Evolutionary conservation across 2,888 invertebrate species (phyloP).

Genomic region (Steinernema carpocapsae): DNA sequence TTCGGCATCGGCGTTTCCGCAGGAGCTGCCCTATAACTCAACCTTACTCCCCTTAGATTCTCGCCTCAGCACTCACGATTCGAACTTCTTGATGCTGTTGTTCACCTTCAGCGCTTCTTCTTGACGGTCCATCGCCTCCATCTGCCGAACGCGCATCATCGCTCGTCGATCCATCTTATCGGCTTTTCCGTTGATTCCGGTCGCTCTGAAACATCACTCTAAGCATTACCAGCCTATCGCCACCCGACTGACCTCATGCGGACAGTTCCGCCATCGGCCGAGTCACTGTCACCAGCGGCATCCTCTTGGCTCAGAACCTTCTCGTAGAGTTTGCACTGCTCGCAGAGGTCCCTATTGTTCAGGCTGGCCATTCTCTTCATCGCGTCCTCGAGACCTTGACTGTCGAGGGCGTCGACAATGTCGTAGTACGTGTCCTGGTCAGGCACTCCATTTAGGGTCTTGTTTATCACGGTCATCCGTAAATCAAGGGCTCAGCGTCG

Average conservation of each 20-base stretch:
- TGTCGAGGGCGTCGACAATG: slow-evolving; percentile 91
- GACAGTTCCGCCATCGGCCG: slow-evolving; percentile 47
- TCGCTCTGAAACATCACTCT: slow-evolving; percentile 39
- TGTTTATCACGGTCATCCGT: slow-evolving; percentile 91
- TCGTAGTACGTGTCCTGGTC: slow-evolving; percentile 88
- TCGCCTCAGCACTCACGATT: not conserved
- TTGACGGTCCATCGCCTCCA: slow-evolving; percentile 50
- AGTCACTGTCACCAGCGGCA: slow-evolving; percentile 58
- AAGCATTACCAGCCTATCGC: not conserved
- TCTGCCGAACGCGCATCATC: slow-evolving; percentile 52
- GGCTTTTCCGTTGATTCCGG: slow-evolving; percentile 45
- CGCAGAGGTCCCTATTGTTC: slow-evolving; percentile 59
- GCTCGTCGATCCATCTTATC: slow-evolving; percentile 47
- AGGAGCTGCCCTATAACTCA: not conserved
- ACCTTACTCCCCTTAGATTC: not conserved
- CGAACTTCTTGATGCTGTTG: slow-evolving; percentile 35
- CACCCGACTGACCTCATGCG: slow-evolving; percentile 52
- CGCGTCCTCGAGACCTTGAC: slow-evolving; percentile 74
- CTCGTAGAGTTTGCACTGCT: slow-evolving; percentile 67
- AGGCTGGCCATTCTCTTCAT: slow-evolving; percentile 54
- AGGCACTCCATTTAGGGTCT: slow-evolving; percentile 68
- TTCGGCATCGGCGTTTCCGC: slow-evolving; percentile 22
- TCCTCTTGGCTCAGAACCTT: slow-evolving; percentile 66
- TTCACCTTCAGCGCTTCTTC: slow-evolving; percentile 32
- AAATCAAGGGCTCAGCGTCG: slow-evolving; percentile 93